Base-by-base conservation (phyloP, 2,113 vertebrate species). In the Maccullochella peelii region DNA sequence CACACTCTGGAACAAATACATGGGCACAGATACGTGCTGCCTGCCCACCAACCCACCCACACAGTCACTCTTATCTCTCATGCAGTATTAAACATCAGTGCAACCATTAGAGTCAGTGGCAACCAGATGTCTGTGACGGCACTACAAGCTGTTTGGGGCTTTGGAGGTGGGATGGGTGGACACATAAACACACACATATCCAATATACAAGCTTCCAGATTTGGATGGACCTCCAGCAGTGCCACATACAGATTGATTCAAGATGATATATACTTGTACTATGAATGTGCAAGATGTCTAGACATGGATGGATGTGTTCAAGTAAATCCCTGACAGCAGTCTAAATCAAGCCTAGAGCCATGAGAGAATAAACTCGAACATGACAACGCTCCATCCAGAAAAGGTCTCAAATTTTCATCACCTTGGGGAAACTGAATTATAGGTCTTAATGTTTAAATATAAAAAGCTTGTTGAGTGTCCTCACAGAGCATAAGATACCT, bases 111-210 rank as follows among this genome's bases (percentile, higher is more conserved):
- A 89, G 80, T 83, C 73, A 21, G 85, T 80, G 65, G 84, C 80
- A 85, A 84, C 89, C 90, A 91, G 91, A 89, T 93, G 93, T 88
- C 86, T 63, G 72, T 75, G 83, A 90, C 47, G 36, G 73, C 62
- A 71, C 50, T 77, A 91, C 91, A 91, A 90, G 88, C 86, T 89
- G 90, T 89, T 90, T 84, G 66, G 90, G 86, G 85, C 73, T 73
- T 77, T 85, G 76, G 88, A 87, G 70, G 25, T 52, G 58, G 42
- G 25, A 65, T 52, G 59, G 66, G 10, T 49, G 30, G 30, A 73
- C 30, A 65, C 57, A 72, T 25, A 73, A 44, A 78, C 40, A 47
- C 10, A 71, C 54, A 7, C 55, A 40, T 23, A 71, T 27, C 55
- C 63, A 52, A 82, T 57, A 38, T 3, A 76, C 40, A 82, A 86